These are phyloP conservation scores for Lydus trimaculatus DNA, from an alignment of 2,888 invertebrate genomes.

Conservation along the genomic window DNA sequence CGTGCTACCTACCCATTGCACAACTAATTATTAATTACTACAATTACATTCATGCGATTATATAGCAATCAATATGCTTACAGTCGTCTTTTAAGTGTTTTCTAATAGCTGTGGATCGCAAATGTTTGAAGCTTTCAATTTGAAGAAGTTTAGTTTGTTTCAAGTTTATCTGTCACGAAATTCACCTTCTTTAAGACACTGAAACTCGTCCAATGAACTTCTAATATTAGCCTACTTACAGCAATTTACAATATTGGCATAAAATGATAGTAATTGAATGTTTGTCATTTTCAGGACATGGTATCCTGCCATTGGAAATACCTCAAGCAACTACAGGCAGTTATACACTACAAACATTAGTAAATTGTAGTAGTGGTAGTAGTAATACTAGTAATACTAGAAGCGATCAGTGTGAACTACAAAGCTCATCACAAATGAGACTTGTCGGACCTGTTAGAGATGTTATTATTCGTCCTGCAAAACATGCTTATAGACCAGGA, in stretches of 20 bases:
- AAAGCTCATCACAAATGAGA: constrained; percentile 68
- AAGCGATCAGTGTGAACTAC: constrained; percentile 64
- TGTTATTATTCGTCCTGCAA: constrained; percentile 69
- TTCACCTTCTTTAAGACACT: no score
- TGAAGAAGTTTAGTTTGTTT: no score
- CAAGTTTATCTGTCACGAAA: no score
- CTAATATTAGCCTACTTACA: neutral
- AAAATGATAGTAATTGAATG: neutral
- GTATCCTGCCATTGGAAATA: constrained; percentile 68
- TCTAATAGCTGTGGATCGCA: no score
- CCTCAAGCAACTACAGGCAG: constrained; percentile 67
- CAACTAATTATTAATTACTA: no score
- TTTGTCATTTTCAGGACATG: constrained; percentile 65
- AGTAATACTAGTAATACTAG: constrained; percentile 50
- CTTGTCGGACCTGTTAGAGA: constrained; percentile 71
- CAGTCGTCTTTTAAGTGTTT: no score
- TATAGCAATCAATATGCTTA: no score
- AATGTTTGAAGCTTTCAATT: no score
- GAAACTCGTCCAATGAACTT: no score
- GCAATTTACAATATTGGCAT: no score
- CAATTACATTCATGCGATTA: no score
- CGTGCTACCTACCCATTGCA: no score
- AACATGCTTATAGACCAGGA: constrained; percentile 69
- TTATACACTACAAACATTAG: constrained; percentile 68
- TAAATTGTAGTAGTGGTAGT: constrained; percentile 60